phyloP scores from a whole-genome alignment of 1,140 invertebrate species.

The Hormaphis cornu region DNA sequence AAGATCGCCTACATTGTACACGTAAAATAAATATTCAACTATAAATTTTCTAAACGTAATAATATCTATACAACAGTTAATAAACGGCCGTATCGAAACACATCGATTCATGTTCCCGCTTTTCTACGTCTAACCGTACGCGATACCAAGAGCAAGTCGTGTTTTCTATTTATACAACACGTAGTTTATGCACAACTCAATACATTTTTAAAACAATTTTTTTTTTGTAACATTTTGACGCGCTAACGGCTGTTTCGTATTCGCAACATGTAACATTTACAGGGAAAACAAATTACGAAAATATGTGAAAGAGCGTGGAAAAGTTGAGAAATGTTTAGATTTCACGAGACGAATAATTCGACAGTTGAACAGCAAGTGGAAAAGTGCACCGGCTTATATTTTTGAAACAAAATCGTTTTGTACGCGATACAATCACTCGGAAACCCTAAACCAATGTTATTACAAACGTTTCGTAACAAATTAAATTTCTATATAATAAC shows the following conservation, averaged over 20 bases:
- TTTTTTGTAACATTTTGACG: background rate
- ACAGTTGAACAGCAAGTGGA: too few species aligned
- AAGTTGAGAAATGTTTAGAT: too few species aligned
- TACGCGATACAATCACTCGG: background rate
- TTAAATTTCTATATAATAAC: conserved; percentile 19
- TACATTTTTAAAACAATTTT: background rate
- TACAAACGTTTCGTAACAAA: conserved; percentile 25
- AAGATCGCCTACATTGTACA: too few species aligned
- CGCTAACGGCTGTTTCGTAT: too few species aligned
- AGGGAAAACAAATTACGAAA: too few species aligned
- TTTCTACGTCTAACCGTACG: too few species aligned
- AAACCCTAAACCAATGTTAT: conserved; percentile 6
- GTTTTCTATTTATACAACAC: background rate
- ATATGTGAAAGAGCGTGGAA: too few species aligned
- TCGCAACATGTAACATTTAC: too few species aligned
- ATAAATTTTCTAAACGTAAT: conserved; percentile 15
- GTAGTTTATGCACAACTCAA: background rate
- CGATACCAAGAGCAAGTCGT: background rate
- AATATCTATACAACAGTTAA: conserved; percentile 12
- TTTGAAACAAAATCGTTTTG: conserved; percentile 4
- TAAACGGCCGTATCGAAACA: background rate
- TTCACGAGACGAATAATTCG: too few species aligned
- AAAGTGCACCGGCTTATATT: too few species aligned
- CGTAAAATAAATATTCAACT: background rate
- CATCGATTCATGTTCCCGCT: too few species aligned